These are phyloP conservation scores for Perithous albicinctus DNA, from an alignment of 2,888 invertebrate genomes.

Conservation along the genomic window DNA sequence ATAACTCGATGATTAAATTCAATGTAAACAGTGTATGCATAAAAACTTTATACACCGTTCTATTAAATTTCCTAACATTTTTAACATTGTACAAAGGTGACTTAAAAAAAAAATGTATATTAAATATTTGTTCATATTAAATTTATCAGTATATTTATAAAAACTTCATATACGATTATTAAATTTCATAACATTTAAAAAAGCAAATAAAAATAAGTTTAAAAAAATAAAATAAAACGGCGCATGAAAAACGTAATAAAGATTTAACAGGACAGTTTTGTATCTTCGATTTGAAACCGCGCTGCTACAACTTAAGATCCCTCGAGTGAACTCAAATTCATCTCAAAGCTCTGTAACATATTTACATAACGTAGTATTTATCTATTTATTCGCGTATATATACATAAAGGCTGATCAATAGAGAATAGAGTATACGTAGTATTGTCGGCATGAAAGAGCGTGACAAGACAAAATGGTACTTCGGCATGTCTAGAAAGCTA, in stretches of 20 bases:
- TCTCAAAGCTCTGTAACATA: constrained; percentile 43
- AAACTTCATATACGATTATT: no score
- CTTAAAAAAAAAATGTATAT: background rate
- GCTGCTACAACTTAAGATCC: background rate
- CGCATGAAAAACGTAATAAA: no score
- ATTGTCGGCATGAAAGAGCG: constrained; percentile 53
- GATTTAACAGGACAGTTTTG: background rate
- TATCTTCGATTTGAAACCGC: background rate
- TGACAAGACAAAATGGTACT: background rate
- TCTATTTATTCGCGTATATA: constrained; percentile 47
- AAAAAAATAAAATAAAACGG: no score
- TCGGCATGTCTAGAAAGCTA: background rate
- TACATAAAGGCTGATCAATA: constrained; percentile 48
- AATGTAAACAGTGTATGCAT: background rate
- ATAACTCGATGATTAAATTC: no score
- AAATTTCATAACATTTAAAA: no score
- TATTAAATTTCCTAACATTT: background rate
- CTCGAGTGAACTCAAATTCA: background rate
- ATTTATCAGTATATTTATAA: no score
- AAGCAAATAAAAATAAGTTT: no score
- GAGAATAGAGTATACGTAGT: constrained; percentile 34
- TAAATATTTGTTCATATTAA: no score
- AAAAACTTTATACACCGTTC: background rate
- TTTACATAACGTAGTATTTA: constrained; percentile 61
- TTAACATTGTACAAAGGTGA: background rate